Conservation (phyloP, 2,113 vertebrate genomes). For the Polypterus bichir region DNA sequence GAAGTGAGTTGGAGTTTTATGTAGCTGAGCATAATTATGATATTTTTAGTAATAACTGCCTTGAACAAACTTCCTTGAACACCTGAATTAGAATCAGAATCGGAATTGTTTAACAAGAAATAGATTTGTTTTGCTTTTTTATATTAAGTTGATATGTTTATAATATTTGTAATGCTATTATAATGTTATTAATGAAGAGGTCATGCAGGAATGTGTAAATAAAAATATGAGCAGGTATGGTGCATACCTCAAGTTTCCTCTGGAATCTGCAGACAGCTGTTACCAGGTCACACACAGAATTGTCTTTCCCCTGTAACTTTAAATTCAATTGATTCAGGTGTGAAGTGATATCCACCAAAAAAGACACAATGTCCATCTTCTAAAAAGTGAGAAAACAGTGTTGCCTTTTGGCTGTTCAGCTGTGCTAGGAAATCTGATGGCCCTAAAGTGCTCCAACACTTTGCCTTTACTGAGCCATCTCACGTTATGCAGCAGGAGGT, state of each 20-base stretch:
- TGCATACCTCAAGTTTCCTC: no score
- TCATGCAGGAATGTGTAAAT: no score
- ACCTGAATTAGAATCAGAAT: conserved; percentile 2
- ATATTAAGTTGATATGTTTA: no score
- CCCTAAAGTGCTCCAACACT: conserved; percentile 15
- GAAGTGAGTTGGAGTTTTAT: no score
- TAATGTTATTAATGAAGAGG: no score
- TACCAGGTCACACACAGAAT: not conserved
- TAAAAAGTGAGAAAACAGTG: conserved; percentile 10
- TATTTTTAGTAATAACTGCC: no score
- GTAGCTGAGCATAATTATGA: no score
- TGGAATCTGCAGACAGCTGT: conserved; percentile 8
- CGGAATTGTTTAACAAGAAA: no score
- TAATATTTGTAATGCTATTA: no score
- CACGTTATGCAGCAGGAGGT: not conserved
- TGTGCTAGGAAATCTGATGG: conserved; percentile 14
- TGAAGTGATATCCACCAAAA: conserved; percentile 10
- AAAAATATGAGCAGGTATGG: no score
- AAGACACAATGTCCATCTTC: conserved; percentile 5
- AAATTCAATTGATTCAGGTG: conserved; percentile 5
- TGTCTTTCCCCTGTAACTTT: conserved; percentile 8
- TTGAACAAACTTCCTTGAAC: no score
- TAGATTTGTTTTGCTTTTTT: no score
- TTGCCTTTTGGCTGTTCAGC: conserved; percentile 11
- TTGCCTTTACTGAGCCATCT: conserved; percentile 13